Percentiles rank a stretch among this genome's conserved stretches.
These are phyloP conservation scores for Linepithema humile DNA, from an alignment of 1,140 invertebrate genomes.

Conservation along the genomic window DNA sequence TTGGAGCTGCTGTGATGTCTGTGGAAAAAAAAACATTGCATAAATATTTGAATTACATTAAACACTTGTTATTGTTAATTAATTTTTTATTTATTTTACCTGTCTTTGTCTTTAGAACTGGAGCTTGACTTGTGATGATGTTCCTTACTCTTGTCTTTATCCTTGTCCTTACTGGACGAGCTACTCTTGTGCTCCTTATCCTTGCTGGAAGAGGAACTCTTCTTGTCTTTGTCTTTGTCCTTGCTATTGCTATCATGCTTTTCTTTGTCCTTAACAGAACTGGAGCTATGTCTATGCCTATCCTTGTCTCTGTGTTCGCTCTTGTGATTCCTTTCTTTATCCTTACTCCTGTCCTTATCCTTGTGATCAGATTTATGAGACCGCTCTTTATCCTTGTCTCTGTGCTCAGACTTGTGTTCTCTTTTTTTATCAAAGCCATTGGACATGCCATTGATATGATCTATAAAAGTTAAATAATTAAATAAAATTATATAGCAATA, in stretches of 20 bases:
- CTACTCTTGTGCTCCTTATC: constrained; percentile 87
- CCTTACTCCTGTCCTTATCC: constrained; percentile 82
- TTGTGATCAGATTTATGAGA: constrained; percentile 84
- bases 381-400: constrained; percentile 88
- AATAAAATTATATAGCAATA: neutral
- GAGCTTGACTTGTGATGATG: constrained; percentile 82
- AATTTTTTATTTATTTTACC: constrained; percentile 48
- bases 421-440: constrained; percentile 89
- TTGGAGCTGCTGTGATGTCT: constrained; percentile 78
- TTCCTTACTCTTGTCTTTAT: constrained; percentile 76
- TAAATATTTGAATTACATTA: neutral
- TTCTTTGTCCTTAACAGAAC: constrained; percentile 80
- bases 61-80: neutral
- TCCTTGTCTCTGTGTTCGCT: constrained; percentile 80
- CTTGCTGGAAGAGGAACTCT: constrained; percentile 83
- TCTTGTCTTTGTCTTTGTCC: constrained; percentile 75
- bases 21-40: constrained; percentile 34
- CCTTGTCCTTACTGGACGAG: constrained; percentile 87
- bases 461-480: constrained; percentile 61
- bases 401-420: constrained; percentile 89
- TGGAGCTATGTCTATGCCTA: constrained; percentile 78
- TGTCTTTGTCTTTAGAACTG: constrained; percentile 80
- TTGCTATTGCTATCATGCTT: constrained; percentile 76
- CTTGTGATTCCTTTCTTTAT: constrained; percentile 81
- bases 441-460: constrained; percentile 89